Conservation (phyloP, 2,888 invertebrate genomes). For the Sipha maydis region DNA sequence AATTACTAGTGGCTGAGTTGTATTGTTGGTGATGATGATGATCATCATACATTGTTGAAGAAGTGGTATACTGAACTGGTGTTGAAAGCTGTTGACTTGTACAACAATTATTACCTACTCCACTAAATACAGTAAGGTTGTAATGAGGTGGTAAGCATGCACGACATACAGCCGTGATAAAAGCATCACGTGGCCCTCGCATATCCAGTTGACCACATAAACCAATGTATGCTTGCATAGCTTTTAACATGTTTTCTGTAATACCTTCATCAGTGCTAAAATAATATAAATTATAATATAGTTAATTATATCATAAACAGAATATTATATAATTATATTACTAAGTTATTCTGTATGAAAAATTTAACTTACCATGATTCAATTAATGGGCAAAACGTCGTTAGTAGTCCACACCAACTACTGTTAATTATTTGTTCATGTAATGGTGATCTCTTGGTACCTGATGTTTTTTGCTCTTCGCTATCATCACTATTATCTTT, state of each 20-base stretch:
- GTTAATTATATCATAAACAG: background rate
- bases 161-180: conserved; percentile 93
- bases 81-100: background rate
- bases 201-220: conserved; percentile 81
- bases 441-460: conserved; percentile 65
- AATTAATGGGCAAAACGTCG: conserved; percentile 89
- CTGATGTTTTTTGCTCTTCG: background rate
- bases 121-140: conserved; percentile 85
- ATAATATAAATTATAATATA: conserved; percentile 43
- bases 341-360: conserved; percentile 14
- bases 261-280: conserved; percentile 88
- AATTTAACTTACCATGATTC: conserved; percentile 78
- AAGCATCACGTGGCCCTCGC: conserved; percentile 87
- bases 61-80: background rate
- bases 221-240: conserved; percentile 89
- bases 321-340: background rate
- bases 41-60: conserved; percentile 18
- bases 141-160: conserved; percentile 96
- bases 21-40: conserved; percentile 60
- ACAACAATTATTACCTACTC: conserved; percentile 68
- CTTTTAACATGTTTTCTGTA: conserved; percentile 90
- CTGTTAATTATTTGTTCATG: conserved; percentile 86
- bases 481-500: conserved; percentile 67
- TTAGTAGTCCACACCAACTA: conserved; percentile 93
- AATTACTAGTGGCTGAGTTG: conserved; percentile 67